phyloP scores from a whole-genome alignment of 1,140 invertebrate species.

The Eriocheir sinensis region DNA sequence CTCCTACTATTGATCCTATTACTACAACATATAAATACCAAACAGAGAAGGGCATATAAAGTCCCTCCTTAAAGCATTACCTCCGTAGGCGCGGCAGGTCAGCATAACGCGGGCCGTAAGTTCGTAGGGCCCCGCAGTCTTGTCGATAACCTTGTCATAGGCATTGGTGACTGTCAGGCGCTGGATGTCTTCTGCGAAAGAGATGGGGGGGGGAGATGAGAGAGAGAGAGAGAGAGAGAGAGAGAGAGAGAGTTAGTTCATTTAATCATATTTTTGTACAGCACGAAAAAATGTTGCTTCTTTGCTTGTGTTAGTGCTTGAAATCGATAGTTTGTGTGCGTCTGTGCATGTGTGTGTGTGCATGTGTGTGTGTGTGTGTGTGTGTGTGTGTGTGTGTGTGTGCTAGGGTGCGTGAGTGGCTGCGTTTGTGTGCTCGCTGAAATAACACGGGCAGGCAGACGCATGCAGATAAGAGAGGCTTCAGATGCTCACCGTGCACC shows the following conservation, averaged over 20 bases:
- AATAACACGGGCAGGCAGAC: background rate
- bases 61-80: background rate
- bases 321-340: too few relatives aligned
- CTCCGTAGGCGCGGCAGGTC: slow-evolving; percentile 67
- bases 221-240: slow-evolving; percentile 60
- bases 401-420: too few relatives aligned
- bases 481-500: slow-evolving; percentile 65
- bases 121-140: slow-evolving; percentile 61
- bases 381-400: background rate
- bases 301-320: too few relatives aligned
- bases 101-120: slow-evolving; percentile 53
- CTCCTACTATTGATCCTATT: too few relatives aligned
- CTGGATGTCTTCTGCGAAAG: slow-evolving; percentile 58
- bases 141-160: slow-evolving; percentile 37
- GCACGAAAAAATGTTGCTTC: too few relatives aligned
- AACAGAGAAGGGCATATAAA: too few relatives aligned
- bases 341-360: too few relatives aligned
- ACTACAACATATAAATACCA: too few relatives aligned
- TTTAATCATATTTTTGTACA: too few relatives aligned
- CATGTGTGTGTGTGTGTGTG: too few relatives aligned
- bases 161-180: slow-evolving; percentile 52
- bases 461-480: too few relatives aligned
- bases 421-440: too few relatives aligned
- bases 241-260: slow-evolving; percentile 65
- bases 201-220: slow-evolving; percentile 28